These are phyloP conservation scores for Saiga tatarica DNA, from an alignment of 2,113 vertebrate species.

Conservation along the genomic window DNA sequence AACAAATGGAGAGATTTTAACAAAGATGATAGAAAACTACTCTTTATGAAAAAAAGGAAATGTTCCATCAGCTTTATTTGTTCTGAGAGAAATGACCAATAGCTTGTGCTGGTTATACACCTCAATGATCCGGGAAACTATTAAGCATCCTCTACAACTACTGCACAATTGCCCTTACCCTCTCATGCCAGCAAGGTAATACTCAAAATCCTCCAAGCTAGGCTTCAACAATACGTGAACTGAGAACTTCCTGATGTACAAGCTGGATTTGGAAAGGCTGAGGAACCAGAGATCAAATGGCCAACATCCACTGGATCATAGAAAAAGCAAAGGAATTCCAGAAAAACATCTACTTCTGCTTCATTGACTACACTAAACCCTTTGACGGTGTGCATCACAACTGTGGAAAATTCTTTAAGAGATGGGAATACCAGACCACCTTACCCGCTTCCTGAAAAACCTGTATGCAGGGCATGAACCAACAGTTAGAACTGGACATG, in stretches of 20 bases:
- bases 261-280: neutral
- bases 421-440: no score
- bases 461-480: no score
- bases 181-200: neutral
- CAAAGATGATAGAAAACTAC: conserved; percentile 6
- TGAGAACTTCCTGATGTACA: neutral
- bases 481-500: no score
- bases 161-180: rapidly evolving
- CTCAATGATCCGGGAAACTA: neutral
- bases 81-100: conserved; percentile 13
- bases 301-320: neutral
- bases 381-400: no score
- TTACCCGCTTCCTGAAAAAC: no score
- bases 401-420: no score
- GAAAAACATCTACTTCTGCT: no score
- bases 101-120: neutral
- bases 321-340: no score
- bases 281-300: neutral
- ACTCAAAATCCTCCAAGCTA: neutral
- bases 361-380: no score
- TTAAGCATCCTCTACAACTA: neutral
- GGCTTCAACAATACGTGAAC: neutral
- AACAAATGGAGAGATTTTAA: neutral
- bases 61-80: neutral
- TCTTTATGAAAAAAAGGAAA: neutral